Conservation (phyloP, 2,113 vertebrate genomes). For the Ochotona curzoniae region DNA sequence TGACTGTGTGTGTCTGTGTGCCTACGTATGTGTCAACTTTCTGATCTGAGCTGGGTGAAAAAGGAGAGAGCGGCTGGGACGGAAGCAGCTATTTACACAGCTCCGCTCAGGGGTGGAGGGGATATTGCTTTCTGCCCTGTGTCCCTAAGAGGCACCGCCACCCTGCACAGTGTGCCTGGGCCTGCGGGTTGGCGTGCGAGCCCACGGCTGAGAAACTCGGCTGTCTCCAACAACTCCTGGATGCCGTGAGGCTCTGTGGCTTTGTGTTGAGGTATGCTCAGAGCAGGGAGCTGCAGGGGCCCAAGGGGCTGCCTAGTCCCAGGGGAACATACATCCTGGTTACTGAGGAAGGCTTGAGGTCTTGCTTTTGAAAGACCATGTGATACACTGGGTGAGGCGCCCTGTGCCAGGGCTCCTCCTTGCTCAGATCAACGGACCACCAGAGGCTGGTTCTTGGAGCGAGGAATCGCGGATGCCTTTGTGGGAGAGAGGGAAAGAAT, state of each 20-base stretch:
- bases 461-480: neutral
- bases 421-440: neutral
- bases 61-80: neutral
- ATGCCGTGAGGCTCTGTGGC: neutral
- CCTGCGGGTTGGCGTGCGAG: neutral
- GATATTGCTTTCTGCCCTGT: constrained; percentile 45
- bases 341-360: constrained; percentile 30
- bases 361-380: constrained; percentile 37
- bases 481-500: neutral
- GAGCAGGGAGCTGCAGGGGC: neutral
- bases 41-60: constrained; percentile 55
- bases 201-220: neutral
- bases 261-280: constrained; percentile 59
- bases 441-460: neutral
- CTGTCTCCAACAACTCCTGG: constrained; percentile 33
- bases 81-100: constrained; percentile 58
- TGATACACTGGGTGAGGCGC: neutral
- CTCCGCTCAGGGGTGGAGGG: constrained; percentile 61
- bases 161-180: neutral
- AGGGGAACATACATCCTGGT: rapidly evolving
- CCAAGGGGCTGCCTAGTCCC: neutral
- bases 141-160: constrained; percentile 54
- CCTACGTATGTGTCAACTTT: neutral
- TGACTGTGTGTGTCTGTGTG: neutral
- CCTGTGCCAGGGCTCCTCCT: neutral